phyloP scores from a whole-genome alignment of 2,888 invertebrate species.

The Parasteatoda lunata region DNA sequence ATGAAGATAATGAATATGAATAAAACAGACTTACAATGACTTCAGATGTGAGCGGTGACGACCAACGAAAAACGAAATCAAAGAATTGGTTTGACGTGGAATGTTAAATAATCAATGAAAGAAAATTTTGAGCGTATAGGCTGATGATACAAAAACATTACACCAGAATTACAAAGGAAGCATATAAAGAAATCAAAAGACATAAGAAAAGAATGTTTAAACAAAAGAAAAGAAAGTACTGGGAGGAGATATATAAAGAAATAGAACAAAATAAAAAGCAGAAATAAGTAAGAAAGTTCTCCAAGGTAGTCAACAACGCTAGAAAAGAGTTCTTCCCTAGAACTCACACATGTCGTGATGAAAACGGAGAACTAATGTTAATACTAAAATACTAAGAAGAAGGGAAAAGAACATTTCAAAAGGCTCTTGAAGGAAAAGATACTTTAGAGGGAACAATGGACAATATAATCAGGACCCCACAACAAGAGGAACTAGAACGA shows the following conservation, averaged over 20 bases:
- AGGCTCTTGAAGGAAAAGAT: neutral
- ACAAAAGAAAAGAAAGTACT: slow-evolving; percentile 11
- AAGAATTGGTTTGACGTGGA: neutral
- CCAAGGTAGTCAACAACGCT: neutral
- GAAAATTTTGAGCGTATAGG: neutral
- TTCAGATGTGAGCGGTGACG: neutral
- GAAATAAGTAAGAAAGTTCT: neutral
- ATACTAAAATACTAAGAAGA: neutral
- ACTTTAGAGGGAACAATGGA: neutral
- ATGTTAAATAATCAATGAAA: neutral
- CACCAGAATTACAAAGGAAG: neutral
- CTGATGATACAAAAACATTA: slow-evolving; percentile 6
- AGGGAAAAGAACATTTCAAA: neutral
- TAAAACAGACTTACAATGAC: neutral
- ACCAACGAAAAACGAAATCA: neutral
- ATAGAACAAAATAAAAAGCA: neutral
- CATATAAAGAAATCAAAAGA: neutral
- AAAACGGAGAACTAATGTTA: neutral
- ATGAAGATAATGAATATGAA: neutral
- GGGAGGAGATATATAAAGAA: neutral
- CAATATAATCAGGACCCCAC: neutral
- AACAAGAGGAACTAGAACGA: neutral
- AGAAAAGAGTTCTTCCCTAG: neutral
- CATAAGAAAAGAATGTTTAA: neutral
- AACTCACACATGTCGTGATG: neutral